Percentiles rank a stretch among this genome's conserved stretches.
These are phyloP conservation scores for Lasioglossum vierecki DNA, from an alignment of 2,888 invertebrate genomes.

Conservation along the genomic window DNA sequence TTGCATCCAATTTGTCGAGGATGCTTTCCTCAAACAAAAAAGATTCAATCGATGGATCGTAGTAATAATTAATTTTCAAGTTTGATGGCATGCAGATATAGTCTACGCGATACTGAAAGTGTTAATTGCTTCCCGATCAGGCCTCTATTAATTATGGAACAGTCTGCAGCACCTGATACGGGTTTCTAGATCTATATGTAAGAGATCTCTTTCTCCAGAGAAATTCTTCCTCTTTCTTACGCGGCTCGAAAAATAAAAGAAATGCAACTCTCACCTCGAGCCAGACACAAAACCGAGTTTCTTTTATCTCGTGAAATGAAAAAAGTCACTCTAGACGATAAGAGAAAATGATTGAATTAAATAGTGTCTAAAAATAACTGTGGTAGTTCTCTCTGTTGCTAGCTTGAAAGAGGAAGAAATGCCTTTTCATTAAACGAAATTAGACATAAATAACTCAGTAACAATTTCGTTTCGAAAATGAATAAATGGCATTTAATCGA, in stretches of 20 bases:
- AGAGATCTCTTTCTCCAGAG: conserved; percentile 2
- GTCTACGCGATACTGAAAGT: not conserved
- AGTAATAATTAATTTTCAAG: no score
- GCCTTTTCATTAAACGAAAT: not conserved
- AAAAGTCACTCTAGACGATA: not conserved
- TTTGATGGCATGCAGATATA: no score
- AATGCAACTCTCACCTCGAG: conserved; percentile 6
- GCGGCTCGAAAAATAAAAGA: conserved; percentile 1
- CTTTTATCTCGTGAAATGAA: not conserved
- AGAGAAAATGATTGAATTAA: not conserved
- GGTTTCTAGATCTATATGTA: not conserved
- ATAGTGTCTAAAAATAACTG: not conserved
- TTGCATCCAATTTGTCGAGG: not conserved
- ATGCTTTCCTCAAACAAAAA: not conserved
- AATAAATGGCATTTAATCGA: conserved; percentile 1
- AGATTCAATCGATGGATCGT: no score
- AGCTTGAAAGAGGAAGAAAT: not conserved
- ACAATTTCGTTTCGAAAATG: not conserved
- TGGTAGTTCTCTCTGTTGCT: not conserved
- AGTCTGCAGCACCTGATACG: not conserved
- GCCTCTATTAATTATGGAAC: not conserved
- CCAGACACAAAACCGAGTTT: not conserved
- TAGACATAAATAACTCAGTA: not conserved
- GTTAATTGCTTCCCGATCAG: not conserved
- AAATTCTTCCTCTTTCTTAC: conserved; percentile 8